Conservation (phyloP, 2,888 invertebrate genomes). For the Glyphotaelius pellucidus region DNA sequence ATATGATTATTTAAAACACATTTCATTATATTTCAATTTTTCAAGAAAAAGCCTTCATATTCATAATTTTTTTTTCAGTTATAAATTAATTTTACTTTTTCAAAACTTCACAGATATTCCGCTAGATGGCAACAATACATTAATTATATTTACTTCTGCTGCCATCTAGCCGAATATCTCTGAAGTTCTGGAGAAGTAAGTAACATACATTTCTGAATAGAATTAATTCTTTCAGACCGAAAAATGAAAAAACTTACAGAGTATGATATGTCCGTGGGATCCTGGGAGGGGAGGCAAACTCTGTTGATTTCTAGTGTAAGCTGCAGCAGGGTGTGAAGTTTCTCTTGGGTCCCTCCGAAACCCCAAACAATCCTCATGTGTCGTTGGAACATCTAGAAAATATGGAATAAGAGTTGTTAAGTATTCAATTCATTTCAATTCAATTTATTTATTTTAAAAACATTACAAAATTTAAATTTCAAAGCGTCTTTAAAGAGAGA, state of each 20-base stretch:
- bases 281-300: constrained; percentile 44
- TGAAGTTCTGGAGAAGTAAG: neutral
- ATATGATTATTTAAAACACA: neutral
- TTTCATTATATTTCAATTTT: neutral
- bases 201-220: neutral
- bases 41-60: neutral
- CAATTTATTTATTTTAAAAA: no score
- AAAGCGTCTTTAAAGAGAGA: no score
- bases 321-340: constrained; percentile 50
- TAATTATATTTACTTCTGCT: neutral
- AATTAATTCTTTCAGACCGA: neutral
- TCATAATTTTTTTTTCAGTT: neutral
- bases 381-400: constrained; percentile 57
- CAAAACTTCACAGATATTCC: no score
- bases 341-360: constrained; percentile 46
- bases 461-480: no score
- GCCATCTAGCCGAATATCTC: neutral
- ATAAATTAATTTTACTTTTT: no score
- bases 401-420: neutral
- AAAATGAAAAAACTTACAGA: constrained; percentile 8
- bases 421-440: no score
- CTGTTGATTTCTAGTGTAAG: constrained; percentile 53
- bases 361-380: constrained; percentile 62
- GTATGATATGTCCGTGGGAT: constrained; percentile 36
- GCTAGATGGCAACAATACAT: no score